Evolutionary conservation across 2,113 vertebrate species (phyloP).

Genomic region (Loxodonta africana): DNA sequence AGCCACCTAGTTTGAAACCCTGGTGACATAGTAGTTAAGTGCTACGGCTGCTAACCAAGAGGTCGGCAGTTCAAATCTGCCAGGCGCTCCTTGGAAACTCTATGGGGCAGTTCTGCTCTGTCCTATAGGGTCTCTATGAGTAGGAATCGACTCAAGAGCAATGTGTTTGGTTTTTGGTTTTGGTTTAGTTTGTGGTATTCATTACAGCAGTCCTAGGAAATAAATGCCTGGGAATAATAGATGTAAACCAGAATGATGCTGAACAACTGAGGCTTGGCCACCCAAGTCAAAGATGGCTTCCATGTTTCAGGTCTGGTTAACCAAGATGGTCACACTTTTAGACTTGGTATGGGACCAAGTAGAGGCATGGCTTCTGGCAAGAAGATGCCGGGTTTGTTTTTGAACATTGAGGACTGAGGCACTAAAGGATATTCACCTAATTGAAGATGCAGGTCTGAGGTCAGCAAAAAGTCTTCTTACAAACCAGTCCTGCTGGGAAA

Average conservation of each 20-base stretch:
- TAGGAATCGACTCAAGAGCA: too few relatives aligned
- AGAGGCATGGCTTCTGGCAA: not conserved
- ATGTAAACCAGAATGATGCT: not conserved
- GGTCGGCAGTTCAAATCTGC: too few relatives aligned
- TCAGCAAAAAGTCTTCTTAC: not conserved
- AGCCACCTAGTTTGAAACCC: not conserved
- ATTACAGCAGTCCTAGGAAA: not conserved
- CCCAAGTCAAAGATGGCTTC: not conserved
- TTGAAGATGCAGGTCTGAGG: not conserved
- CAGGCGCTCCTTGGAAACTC: too few relatives aligned
- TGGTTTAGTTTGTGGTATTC: not conserved
- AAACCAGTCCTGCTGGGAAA: not conserved
- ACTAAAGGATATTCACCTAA: conserved; percentile 22
- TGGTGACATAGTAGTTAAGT: too few relatives aligned
- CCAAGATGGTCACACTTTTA: not conserved
- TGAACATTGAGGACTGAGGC: not conserved
- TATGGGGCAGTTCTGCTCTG: too few relatives aligned
- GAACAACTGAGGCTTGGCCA: not conserved
- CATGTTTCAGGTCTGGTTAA: not conserved
- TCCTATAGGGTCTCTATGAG: too few relatives aligned
- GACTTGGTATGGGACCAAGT: not conserved
- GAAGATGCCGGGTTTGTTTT: conserved; percentile 28
- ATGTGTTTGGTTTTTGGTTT: too few relatives aligned
- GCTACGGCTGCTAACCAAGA: too few relatives aligned
- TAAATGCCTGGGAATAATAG: not conserved